Evolutionary conservation across 2,888 invertebrate species (phyloP), one percentile per base, ranked within the genome.

Genomic region (Sarcophaga carnaria): DNA sequence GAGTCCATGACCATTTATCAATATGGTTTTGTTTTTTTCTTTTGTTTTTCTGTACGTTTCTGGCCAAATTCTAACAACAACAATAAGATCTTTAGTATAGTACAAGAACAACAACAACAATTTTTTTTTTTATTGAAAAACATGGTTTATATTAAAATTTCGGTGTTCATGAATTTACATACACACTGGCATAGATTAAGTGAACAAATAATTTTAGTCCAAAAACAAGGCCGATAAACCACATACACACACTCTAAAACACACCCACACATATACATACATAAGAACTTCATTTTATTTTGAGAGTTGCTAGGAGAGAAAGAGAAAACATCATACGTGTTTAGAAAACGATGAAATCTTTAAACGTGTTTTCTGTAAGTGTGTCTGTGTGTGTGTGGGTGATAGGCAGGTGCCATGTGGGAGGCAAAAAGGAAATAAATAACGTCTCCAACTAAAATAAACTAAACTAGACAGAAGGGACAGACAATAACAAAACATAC

Each of bases 1-100:
- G 75, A 74, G 20, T 62, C 74, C 67, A 76, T 69, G 81, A 81
- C 81, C 79, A 82, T 87, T 82, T 87, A 84, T 87, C 87, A 87
- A 87, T 87, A 82, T 80, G 69, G 74, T 80, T 76, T 74, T 72
- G 14, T 54, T 62, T 22, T 5, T 62, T n/a, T 64, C 5, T 17
- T 78, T 83, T 54, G 12, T 54, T 12, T 72, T 12, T 71, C 25
- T 70, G 12, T 84, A 47, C 17, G 59, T 37, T 37, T 37, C 37
- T 37, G 37, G 37, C 37, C 37, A 37, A 2, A 37, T 37, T 37
- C 37, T 37, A 37, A 37, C 69, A 80, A 66, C 62, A 81, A 81
- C 25, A 2, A 74, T 37, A 37, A 8, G 8, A 37, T 37, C 37
- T 72, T 66, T 10, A 54, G 8, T 37, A 27, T 60, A 59, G 2